These are phyloP conservation scores for Thereva nobilitata DNA, from an alignment of 2,888 invertebrate genomes.

Conservation along the genomic window DNA sequence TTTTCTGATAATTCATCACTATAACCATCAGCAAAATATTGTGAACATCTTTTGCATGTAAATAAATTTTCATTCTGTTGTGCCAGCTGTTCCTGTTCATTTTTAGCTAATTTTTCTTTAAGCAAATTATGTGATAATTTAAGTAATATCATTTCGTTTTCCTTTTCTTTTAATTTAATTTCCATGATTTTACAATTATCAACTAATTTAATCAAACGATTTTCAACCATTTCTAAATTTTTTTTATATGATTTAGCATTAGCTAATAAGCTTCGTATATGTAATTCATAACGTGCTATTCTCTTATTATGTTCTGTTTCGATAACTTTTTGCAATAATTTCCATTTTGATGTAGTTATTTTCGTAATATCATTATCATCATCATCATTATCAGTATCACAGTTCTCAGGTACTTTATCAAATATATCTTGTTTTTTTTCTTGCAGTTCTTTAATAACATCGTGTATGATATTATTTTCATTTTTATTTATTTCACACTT, in stretches of 20 bases:
- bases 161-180: conserved; percentile 44
- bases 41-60: not conserved
- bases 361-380: not conserved
- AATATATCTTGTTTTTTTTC: not conserved
- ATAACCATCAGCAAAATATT: not conserved
- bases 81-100: not conserved
- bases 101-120: conserved; percentile 11
- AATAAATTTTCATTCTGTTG: not conserved
- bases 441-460: not conserved
- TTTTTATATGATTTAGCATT: conserved; percentile 47
- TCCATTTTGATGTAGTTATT: conserved; percentile 34
- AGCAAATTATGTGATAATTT: conserved; percentile 3
- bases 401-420: conserved; percentile 34
- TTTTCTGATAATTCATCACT: conserved; percentile 1
- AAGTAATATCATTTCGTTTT: conserved; percentile 12
- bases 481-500: too few species aligned
- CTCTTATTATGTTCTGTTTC: conserved; percentile 48
- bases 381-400: conserved; percentile 24
- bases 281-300: conserved; percentile 48
- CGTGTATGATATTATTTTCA: not conserved
- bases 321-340: conserved; percentile 48
- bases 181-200: conserved; percentile 45
- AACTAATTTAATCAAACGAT: conserved; percentile 40
- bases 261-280: conserved; percentile 46
- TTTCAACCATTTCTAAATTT: conserved; percentile 44